phyloP scores from a whole-genome alignment of 2,113 vertebrate species.

The Pelvicachromis taeniatus region DNA sequence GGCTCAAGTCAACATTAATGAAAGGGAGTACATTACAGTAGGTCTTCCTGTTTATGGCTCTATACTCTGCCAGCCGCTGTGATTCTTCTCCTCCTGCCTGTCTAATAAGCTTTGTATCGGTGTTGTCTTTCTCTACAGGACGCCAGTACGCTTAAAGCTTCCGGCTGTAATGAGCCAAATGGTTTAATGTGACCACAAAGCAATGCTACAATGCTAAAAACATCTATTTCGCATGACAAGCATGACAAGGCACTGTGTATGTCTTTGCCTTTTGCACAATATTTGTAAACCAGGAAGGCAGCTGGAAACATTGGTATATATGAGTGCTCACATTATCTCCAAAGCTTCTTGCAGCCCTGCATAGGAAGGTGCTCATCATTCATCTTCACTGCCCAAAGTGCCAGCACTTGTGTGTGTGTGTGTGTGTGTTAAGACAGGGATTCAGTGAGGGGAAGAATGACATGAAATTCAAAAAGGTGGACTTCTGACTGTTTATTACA shows the following conservation, averaged over 20 bases:
- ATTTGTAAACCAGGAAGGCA: not conserved
- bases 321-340: slow-evolving; percentile 25
- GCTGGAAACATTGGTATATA: slow-evolving; percentile 10
- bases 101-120: slow-evolving; percentile 10
- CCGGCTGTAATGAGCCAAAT: slow-evolving; percentile 24
- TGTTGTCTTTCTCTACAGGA: slow-evolving; percentile 21
- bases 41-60: slow-evolving; percentile 40
- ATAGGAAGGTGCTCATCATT: slow-evolving; percentile 50
- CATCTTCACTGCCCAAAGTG: slow-evolving; percentile 63
- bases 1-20: not conserved
- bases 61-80: not conserved
- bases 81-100: not conserved
- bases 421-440: not conserved
- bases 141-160: not conserved
- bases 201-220: slow-evolving; percentile 6
- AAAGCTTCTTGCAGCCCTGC: slow-evolving; percentile 26
- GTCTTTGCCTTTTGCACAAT: not conserved
- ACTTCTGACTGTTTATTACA: not conserved
- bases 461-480: not conserved
- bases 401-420: not conserved
- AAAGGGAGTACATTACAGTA: slow-evolving; percentile 27
- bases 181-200: slow-evolving; percentile 29
- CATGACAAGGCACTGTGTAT: not conserved
- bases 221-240: slow-evolving; percentile 34
- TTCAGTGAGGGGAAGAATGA: not conserved